Conservation (phyloP, 1,140 invertebrate species). For the Microplitis demolitor region DNA sequence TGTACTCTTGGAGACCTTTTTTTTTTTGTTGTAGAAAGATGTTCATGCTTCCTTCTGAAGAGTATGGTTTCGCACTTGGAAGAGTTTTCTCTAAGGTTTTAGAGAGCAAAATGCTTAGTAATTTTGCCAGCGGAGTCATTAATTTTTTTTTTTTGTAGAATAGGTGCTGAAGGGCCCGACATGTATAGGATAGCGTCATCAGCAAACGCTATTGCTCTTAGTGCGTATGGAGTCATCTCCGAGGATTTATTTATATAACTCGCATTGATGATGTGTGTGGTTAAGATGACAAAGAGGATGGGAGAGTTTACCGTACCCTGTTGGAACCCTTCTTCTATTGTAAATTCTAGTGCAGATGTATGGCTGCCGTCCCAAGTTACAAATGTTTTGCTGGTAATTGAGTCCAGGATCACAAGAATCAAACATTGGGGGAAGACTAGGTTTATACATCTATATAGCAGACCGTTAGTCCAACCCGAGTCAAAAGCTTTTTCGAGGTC, state of each 20-base stretch:
- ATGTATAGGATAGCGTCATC: neutral
- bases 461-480: neutral
- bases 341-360: neutral
- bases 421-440: neutral
- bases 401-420: neutral
- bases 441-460: neutral
- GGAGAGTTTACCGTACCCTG: too few relatives aligned
- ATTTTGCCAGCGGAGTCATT: neutral
- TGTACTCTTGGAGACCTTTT: too few relatives aligned
- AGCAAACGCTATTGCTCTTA: neutral
- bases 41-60: too few relatives aligned
- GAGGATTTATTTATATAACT: neutral
- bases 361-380: too few relatives aligned
- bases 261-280: neutral
- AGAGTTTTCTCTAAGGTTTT: slow-evolving; percentile 15
- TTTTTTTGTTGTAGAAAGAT: too few relatives aligned
- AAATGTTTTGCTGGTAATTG: neutral
- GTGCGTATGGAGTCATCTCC: too few relatives aligned
- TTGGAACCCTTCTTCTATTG: neutral
- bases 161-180: neutral
- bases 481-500: slow-evolving; percentile 3
- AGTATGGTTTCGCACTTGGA: slow-evolving; percentile 7
- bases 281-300: neutral
- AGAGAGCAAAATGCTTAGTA: slow-evolving; percentile 6
- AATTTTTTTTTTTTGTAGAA: neutral